Conservation (phyloP, 2,888 invertebrate genomes). For the Tethea ocularis region DNA sequence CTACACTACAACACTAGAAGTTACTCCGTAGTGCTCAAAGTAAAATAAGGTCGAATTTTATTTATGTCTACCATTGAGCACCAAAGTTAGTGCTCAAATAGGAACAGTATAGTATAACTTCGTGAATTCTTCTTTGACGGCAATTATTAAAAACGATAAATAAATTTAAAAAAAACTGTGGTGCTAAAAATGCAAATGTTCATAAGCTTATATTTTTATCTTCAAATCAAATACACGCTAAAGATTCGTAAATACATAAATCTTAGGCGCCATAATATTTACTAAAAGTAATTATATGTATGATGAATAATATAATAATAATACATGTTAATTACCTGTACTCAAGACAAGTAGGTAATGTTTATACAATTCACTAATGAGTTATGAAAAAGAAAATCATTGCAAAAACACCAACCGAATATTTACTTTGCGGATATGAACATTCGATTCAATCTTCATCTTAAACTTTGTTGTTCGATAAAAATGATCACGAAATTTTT, state of each 20-base stretch:
- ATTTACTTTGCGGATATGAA: background rate
- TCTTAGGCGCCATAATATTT: background rate
- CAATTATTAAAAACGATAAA: too few relatives aligned
- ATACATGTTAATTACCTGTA: background rate
- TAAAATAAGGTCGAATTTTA: too few relatives aligned
- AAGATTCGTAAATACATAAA: background rate
- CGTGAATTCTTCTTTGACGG: too few relatives aligned
- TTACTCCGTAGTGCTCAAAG: too few relatives aligned
- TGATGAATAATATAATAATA: background rate
- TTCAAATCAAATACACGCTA: too few relatives aligned
- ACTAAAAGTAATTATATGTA: background rate
- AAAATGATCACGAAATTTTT: constrained; percentile 18
- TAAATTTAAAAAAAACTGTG: too few relatives aligned
- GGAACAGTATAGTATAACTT: too few relatives aligned
- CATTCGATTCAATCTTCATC: background rate
- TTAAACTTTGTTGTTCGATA: background rate
- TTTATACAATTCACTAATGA: background rate
- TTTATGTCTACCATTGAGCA: too few relatives aligned
- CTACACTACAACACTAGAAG: too few relatives aligned
- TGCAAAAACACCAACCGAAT: background rate
- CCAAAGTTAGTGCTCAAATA: too few relatives aligned
- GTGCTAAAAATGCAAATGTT: too few relatives aligned
- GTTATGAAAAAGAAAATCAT: constrained; percentile 3
- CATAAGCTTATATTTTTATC: too few relatives aligned
- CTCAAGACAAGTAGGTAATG: background rate